Conservation (phyloP, 1,140 invertebrate genomes). For the Eriosoma lanigerum region DNA sequence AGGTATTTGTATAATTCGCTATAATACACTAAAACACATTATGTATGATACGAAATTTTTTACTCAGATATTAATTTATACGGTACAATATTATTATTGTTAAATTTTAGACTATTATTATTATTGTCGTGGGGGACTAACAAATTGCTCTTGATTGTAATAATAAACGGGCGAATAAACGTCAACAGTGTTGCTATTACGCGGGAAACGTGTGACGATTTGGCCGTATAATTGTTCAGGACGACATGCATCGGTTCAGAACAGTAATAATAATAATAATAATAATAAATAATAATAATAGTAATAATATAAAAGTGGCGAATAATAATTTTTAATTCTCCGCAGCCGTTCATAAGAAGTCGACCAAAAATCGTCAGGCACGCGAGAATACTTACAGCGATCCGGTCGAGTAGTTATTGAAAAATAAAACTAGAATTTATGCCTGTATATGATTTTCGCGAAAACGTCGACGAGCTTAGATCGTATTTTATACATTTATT, state of each 20-base stretch:
- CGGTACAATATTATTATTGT: too few relatives aligned
- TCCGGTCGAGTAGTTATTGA: background rate
- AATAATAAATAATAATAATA: background rate
- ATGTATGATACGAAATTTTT: too few relatives aligned
- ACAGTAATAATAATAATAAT: too few relatives aligned
- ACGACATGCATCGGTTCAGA: too few relatives aligned
- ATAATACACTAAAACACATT: too few relatives aligned
- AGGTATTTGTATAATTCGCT: too few relatives aligned
- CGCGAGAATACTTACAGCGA: background rate
- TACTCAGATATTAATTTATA: too few relatives aligned
- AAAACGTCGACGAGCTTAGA: background rate
- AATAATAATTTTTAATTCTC: background rate
- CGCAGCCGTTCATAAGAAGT: background rate
- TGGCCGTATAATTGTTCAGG: background rate
- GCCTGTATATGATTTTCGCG: background rate
- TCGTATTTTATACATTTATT: too few relatives aligned
- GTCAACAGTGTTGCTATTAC: background rate
- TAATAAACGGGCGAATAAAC: constrained; percentile 26
- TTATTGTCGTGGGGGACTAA: background rate
- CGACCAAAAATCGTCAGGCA: constrained; percentile 16
- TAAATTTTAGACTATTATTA: background rate
- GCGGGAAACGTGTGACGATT: background rate
- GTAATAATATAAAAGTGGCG: background rate
- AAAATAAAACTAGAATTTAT: background rate
- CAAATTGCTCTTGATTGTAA: constrained; percentile 32